Percentiles rank a stretch among this genome's conserved stretches.
Evolutionary conservation across 2,888 invertebrate genomes (phyloP).

Genomic region (Nysson spinosus): DNA sequence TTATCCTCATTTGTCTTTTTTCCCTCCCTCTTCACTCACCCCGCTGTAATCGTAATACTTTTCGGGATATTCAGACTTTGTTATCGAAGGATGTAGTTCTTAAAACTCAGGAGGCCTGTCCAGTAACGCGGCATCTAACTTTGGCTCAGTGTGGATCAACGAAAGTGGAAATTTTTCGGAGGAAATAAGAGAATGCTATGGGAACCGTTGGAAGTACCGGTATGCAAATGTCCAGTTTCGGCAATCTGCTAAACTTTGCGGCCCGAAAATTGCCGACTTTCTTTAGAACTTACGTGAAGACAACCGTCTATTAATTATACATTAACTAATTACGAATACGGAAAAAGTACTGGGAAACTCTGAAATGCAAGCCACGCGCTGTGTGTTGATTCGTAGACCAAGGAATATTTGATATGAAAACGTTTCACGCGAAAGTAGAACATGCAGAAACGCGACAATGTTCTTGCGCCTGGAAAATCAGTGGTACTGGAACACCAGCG

Average conservation of each 20-base stretch:
- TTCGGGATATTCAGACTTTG: constrained; percentile 19
- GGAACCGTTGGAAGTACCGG: constrained; percentile 45
- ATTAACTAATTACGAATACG: constrained; percentile 73
- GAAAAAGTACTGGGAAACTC: too few species aligned
- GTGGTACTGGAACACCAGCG: neutral
- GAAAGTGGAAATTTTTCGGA: constrained; percentile 5
- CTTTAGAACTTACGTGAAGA: constrained; percentile 71
- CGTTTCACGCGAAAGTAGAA: constrained; percentile 1
- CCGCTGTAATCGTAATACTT: neutral
- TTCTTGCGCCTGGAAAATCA: neutral
- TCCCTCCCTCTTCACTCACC: neutral
- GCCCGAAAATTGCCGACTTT: constrained; percentile 67
- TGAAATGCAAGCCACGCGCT: too few species aligned
- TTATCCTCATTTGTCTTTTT: neutral
- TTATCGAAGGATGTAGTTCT: constrained; percentile 41
- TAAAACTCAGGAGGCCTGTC: constrained; percentile 39
- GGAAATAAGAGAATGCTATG: constrained; percentile 29
- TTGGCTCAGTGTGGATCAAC: constrained; percentile 13
- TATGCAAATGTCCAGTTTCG: constrained; percentile 71
- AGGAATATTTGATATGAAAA: neutral
- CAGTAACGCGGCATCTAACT: constrained; percentile 25
- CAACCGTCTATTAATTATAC: constrained; percentile 74
- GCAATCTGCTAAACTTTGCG: constrained; percentile 73
- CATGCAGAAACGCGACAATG: neutral
- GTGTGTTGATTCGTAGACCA: too few species aligned